Base-by-base conservation (phyloP, 2,113 vertebrate genomes). In the Prinia subflava region DNA sequence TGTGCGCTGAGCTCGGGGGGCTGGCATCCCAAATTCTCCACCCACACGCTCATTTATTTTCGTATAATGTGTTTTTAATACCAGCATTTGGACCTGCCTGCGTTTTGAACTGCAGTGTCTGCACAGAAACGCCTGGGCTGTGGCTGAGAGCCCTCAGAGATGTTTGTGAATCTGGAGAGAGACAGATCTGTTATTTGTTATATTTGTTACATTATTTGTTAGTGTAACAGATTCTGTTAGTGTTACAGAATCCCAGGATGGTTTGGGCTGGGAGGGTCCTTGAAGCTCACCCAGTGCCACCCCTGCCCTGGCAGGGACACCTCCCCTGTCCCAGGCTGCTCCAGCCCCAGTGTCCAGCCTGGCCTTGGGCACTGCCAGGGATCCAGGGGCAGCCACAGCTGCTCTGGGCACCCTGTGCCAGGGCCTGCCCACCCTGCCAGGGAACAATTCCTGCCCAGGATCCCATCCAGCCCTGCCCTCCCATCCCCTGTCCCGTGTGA, bases 201-300 rank as follows among this genome's bases (percentile, higher is more conserved):
- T 44, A 16, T 44, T 18, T 44, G 44, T 44, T 17, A 44, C 42
- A 44, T 15, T 16, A 44, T 19, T 44, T 44, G 44, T 44, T 44
- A 7, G 44, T 46, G 16, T 17, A 44, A 46, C 44, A 46, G 44
- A 46, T 46, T 24, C 46, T 46, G 20, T 10, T n/a, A 11, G 11
- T 28, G 2, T 3, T 42, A 71, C 17, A 56, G 39, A 8, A 5
- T 8, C 21, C 49, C 39, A 30, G 44, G 0, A 0, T 46, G 53
- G 20, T 4, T 20, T 52, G 69, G 37, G 28, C 2, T 7, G 27
- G 37, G 8, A 59, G 27, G 22, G 33, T 11, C 6, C 17, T 19
- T 0, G 1, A 4, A 59, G 0, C 31, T 1, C 37, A 3, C 0
- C 68, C 37, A 5, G 1, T 11, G 0, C 67, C 56, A 39, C 2